Evolutionary conservation across 92 coral and sea anemone species (phyloP), one percentile per base, ranked within the genome.

Genomic region (Siderastrea siderea): DNA sequence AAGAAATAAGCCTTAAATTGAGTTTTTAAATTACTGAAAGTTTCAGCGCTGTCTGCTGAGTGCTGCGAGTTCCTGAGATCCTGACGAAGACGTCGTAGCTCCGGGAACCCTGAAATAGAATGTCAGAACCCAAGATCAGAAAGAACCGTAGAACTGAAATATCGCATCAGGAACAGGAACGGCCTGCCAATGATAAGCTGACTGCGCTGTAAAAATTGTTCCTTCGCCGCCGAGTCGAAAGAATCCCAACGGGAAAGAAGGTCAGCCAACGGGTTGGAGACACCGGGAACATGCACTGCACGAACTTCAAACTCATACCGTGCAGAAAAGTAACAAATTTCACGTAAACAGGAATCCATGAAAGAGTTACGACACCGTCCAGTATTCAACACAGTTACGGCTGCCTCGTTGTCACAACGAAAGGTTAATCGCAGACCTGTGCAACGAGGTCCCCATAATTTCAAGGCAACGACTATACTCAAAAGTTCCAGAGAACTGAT

Each of bases 391-490:
- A 26, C 38, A 26, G 38, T 26, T 6, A 86, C 84, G 47, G 76
- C 84, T 44, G 61, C 84, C 14, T 38, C 46, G 66, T 85, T 85
- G 51, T 85, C 89, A 63, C 89, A 85, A 55, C 71, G 75, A 5
- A 85, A 83, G 4, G 70, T 47, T 8, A 77, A 50, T 10, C 75
- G 58, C 7, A 75, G 68, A 15, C 83, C 77, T 8, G 62, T 5
- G 77, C 89, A 85, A 7, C 83, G 75, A 17, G 49, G 64, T 73
- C 89, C 83, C 88, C 89, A 85, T 55, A 85, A 63, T 79, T 86
- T 75, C 58, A 77, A 55, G 14, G 84, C 89, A 46, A 67, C 83
- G 6, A 86, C 84, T 54, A 86, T 75, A 13, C 82, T 84, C 6
- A 84, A 47, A 1, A 84, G 62, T 73, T 84, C 81, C 59, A 84